These are phyloP conservation scores for Idaea aversata DNA, from an alignment of 2,888 invertebrate species.

Conservation along the genomic window DNA sequence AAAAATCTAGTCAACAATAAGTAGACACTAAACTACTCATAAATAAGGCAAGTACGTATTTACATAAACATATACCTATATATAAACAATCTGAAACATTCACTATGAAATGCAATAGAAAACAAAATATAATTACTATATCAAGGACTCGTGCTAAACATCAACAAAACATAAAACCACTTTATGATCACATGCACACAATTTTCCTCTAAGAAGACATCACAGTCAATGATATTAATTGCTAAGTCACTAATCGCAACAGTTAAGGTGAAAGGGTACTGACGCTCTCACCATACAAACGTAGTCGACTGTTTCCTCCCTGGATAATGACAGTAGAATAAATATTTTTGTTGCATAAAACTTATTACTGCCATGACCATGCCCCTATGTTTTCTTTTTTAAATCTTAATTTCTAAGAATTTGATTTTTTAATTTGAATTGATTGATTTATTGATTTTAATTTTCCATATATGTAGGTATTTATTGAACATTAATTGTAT, in stretches of 20 bases:
- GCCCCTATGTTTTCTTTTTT: no score
- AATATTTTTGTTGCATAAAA: no score
- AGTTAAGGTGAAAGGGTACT: no score
- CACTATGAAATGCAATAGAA: conserved; percentile 65
- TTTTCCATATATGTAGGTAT: no score
- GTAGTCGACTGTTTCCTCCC: no score
- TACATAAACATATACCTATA: conserved; percentile 63
- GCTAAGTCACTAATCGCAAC: conserved; percentile 39
- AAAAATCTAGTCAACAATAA: conserved; percentile 70
- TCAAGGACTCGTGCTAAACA: conserved; percentile 56
- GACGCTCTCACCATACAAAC: no score
- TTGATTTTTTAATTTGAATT: no score
- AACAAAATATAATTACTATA: conserved; percentile 48
- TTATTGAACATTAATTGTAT: no score
- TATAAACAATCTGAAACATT: conserved; percentile 58
- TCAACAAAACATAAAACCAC: conserved; percentile 63
- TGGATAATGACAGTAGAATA: no score
- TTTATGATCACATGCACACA: conserved; percentile 67
- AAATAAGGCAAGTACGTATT: conserved; percentile 71
- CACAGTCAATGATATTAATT: conserved; percentile 71
- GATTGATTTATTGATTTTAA: no score
- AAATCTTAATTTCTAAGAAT: no score
- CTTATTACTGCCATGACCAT: no score
- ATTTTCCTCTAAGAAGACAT: conserved; percentile 77
- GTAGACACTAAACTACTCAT: conserved; percentile 62